Percentiles rank a stretch among this genome's conserved stretches.
These are phyloP conservation scores for Lepus europaeus DNA, from an alignment of 2,113 vertebrate species.

Conservation along the genomic window DNA sequence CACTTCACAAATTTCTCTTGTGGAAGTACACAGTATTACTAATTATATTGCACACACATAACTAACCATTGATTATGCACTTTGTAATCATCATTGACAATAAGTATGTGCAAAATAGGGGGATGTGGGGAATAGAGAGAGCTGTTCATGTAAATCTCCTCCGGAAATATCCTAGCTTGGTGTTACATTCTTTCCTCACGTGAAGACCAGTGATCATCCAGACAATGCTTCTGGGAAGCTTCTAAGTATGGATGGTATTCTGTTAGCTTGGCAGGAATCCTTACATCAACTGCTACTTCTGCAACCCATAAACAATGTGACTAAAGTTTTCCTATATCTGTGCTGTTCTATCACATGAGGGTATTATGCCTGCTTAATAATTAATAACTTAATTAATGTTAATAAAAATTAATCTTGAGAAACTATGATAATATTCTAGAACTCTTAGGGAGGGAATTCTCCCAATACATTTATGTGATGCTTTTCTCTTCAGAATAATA, in stretches of 20 bases:
- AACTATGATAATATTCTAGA: background rate
- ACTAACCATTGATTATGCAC: background rate
- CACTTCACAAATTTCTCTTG: background rate
- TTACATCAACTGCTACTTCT: background rate
- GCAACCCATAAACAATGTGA: background rate
- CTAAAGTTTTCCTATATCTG: background rate
- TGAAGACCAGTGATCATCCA: accelerated
- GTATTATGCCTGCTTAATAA: background rate
- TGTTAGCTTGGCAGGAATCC: background rate
- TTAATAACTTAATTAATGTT: no score
- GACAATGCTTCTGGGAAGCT: background rate
- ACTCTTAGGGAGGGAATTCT: background rate
- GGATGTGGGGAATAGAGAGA: background rate
- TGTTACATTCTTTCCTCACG: background rate
- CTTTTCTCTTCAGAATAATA: constrained; percentile 30
- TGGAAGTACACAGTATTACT: background rate
- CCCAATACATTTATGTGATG: background rate
- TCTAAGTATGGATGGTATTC: background rate
- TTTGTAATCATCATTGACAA: background rate
- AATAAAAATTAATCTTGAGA: background rate
- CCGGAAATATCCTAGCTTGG: background rate
- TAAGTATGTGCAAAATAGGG: background rate
- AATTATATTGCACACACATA: background rate
- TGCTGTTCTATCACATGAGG: background rate
- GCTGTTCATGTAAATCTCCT: background rate